Base-by-base conservation (phyloP, 2,888 invertebrate species). In the Bembecia ichneumoniformis region DNA sequence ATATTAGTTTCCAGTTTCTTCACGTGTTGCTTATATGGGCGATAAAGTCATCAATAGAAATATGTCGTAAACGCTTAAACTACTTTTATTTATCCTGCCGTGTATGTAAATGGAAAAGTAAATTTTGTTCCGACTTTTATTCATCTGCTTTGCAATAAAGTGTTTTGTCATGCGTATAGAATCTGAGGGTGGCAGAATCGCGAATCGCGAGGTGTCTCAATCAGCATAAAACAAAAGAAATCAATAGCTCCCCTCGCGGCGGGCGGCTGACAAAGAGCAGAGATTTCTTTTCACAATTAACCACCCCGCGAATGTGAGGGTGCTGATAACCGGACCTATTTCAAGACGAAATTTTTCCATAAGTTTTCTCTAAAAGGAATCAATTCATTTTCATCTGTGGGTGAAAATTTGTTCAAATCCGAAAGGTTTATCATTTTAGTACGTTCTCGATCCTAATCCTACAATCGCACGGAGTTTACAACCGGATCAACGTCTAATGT, bases 221-320 rank as follows among this genome's bases (percentile, higher is more conserved):
- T 87, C 87, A 87, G 86, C 87, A 87, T 87, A 87, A 87, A 87
- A 87, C 87, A 87, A 87, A 86, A 86, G 87, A 86, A 87, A 87
- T 87, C 87, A 87, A 87, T 87, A 84, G 78, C 68, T 65, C 74
- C 80, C 81, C 74, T 67, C 67, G 72, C 65, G 65, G 63, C 63
- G 64, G 68, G 73, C 68, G 72, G 69, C 86, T 82, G 82, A 82
- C 84, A 86, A 84, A 86, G 84, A 82, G 80, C 84, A 86, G 84
- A 83, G 86, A 87, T 87, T 87, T 87, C 87, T 87, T 86, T 86
- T 86, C 82, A 82, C 86, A 87, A 87, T 87, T 87, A 87, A 84
- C 77, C 78, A 76, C 81, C 80, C 82, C 68, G 63, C 75, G 28
- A 72, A 78, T 77, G 80, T 71, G 65, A 67, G 68, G 59, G 63